phyloP scores from a whole-genome alignment of 1,140 invertebrate genomes.

The Theocolax elegans region DNA sequence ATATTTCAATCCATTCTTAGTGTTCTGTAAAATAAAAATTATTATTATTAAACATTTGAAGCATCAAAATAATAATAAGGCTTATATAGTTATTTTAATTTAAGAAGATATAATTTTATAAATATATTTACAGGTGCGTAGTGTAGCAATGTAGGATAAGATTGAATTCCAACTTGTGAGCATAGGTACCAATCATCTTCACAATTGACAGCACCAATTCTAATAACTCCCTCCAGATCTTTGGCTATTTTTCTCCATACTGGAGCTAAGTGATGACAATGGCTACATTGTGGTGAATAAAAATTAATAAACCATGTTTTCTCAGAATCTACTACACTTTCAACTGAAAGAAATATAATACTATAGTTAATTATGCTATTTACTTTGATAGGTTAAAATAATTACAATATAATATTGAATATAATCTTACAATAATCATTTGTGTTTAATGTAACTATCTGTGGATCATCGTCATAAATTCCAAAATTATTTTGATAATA shows the following conservation, averaged over 20 bases:
- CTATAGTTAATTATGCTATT: neutral
- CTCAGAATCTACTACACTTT: constrained; percentile 72
- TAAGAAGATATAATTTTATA: constrained; percentile 1
- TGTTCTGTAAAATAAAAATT: constrained; percentile 50
- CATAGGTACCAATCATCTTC: constrained; percentile 81
- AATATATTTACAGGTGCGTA: constrained; percentile 59
- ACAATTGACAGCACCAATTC: constrained; percentile 85
- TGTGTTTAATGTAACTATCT: constrained; percentile 81
- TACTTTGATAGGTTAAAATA: neutral
- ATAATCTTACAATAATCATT: constrained; percentile 79
- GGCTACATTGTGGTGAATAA: constrained; percentile 86
- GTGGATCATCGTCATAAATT: constrained; percentile 87
- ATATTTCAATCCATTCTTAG: constrained; percentile 58
- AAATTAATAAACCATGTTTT: constrained; percentile 88
- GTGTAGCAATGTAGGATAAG: constrained; percentile 78
- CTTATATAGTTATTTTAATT: neutral
- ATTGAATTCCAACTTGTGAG: constrained; percentile 72
- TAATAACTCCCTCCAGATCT: constrained; percentile 76
- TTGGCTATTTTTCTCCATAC: constrained; percentile 83
- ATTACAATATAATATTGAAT: neutral
- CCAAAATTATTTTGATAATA: constrained; percentile 89
- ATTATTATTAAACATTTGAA: neutral
- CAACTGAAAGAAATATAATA: constrained; percentile 63
- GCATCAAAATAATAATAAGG: neutral
- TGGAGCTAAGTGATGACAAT: constrained; percentile 83